phyloP scores from a whole-genome alignment of 35 echinoderm and acorn worm genomes.

The Lytechinus pictus region DNA sequence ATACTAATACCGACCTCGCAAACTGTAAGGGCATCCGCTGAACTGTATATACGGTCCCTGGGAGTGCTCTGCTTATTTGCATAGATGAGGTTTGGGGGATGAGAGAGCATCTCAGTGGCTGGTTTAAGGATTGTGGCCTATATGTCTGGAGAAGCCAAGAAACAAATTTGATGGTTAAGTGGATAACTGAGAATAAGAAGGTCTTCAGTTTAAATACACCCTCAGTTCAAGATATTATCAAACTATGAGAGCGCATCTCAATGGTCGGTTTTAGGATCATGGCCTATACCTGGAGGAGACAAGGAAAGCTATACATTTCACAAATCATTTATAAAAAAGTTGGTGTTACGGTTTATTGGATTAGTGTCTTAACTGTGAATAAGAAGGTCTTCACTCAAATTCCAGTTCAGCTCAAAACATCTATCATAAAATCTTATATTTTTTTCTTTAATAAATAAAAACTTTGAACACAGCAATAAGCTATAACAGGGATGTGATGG shows the following conservation, averaged over 20 bases:
- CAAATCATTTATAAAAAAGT: no score
- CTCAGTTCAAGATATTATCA: no score
- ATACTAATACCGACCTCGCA: neutral
- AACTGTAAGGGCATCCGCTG: neutral
- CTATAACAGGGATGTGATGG: no score
- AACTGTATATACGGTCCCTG: neutral
- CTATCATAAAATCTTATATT: no score
- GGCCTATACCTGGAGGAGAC: neutral
- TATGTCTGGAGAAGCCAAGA: neutral
- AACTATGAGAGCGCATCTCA: neutral
- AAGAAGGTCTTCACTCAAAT: no score
- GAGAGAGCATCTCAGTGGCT: neutral
- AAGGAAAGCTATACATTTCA: neutral
- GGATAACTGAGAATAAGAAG: no score
- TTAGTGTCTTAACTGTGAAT: no score
- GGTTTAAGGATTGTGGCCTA: neutral
- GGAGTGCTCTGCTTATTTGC: neutral
- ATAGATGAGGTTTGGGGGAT: neutral
- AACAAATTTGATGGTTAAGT: neutral
- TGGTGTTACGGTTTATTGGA: no score
- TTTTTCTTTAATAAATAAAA: no score
- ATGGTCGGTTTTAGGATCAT: neutral
- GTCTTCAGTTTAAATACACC: no score
- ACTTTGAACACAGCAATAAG: no score
- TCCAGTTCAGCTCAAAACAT: no score